These are phyloP conservation scores for Rhinogobio ventralis DNA, from an alignment of 2,797 vertebrate species.

Conservation along the genomic window DNA sequence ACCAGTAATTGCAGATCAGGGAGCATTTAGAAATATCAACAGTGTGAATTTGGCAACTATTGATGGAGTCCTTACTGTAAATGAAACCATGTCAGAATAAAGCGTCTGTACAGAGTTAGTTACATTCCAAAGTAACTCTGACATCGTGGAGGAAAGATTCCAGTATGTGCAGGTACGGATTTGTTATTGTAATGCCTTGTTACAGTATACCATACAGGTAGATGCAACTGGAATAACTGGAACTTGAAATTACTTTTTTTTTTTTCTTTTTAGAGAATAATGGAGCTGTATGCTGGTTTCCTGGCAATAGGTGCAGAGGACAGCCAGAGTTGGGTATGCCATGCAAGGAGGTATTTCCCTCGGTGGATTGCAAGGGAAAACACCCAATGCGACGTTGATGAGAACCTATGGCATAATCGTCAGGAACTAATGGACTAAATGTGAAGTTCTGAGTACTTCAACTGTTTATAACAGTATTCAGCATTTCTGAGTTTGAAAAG, in stretches of 20 bases:
- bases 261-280: background rate
- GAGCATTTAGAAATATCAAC: slow-evolving; percentile 35
- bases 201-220: background rate
- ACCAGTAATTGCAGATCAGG: slow-evolving; percentile 40
- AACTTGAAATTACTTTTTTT: no score
- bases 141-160: background rate
- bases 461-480: background rate
- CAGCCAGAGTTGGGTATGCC: background rate
- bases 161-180: background rate
- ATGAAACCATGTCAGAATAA: background rate
- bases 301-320: background rate
- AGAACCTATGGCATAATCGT: background rate
- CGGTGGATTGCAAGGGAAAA: background rate
- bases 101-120: background rate
- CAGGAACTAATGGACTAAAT: background rate
- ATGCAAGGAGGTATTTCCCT: background rate
- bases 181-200: background rate
- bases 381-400: background rate
- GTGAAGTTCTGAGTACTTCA: background rate
- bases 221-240: background rate
- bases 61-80: background rate
- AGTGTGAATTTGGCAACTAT: slow-evolving; percentile 10
- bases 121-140: background rate
- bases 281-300: background rate
- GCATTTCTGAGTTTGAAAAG: background rate